Conservation (phyloP, 2,113 vertebrate genomes). For the Tachycineta bicolor region DNA sequence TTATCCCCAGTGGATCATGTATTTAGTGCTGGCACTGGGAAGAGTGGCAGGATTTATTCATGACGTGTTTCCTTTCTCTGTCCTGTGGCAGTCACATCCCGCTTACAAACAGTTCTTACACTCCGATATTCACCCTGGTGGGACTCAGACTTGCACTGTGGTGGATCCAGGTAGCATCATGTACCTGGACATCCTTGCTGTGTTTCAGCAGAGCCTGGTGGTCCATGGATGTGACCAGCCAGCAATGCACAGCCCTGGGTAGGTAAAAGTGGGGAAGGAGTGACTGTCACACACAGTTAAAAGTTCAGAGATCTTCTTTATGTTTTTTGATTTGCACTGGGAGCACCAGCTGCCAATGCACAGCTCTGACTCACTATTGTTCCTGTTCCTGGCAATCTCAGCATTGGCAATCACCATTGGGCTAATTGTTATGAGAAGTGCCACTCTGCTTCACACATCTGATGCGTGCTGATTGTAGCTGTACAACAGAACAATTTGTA, state of each 20-base stretch:
- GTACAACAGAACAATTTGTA: neutral
- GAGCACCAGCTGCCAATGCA: neutral
- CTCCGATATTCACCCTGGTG: fast-evolving
- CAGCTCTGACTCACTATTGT: neutral
- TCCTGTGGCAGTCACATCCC: neutral
- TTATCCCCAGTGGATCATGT: fast-evolving
- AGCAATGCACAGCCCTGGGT: neutral
- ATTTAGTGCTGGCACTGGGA: neutral
- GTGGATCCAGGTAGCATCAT: neutral
- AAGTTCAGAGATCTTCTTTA: neutral
- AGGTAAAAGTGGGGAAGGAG: neutral
- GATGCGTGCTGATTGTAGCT: neutral
- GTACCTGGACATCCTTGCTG: neutral
- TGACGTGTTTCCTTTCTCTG: neutral
- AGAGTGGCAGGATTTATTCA: neutral
- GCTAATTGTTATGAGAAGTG: constrained; percentile 41
- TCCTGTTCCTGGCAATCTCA: neutral
- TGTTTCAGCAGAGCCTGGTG: neutral
- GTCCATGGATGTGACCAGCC: neutral
- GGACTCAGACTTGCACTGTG: neutral
- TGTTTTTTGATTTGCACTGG: fast-evolving
- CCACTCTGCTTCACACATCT: neutral
- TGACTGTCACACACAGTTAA: neutral
- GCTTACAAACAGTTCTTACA: neutral
- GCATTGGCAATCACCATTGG: constrained; percentile 23